Conservation (phyloP, 2,113 vertebrate genomes). For the Orthonyx spaldingii region DNA sequence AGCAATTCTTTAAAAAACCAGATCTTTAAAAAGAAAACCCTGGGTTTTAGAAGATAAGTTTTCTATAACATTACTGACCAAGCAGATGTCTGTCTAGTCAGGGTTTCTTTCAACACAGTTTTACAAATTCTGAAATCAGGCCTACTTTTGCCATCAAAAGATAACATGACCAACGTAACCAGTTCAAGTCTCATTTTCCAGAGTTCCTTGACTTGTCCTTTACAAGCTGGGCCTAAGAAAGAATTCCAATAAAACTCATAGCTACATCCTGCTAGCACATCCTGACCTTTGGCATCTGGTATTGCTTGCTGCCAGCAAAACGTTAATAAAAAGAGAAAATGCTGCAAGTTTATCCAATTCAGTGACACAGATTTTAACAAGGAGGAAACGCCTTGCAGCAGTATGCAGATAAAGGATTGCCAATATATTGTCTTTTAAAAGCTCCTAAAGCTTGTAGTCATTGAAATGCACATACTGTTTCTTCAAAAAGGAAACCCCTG, state of each 20-base stretch:
- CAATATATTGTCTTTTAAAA: constrained; percentile 2
- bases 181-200: not conserved
- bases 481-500: not conserved
- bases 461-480: not conserved
- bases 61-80: not conserved
- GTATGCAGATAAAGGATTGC: not conserved
- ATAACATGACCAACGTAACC: not conserved
- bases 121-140: not conserved
- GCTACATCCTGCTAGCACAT: constrained; percentile 26
- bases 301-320: constrained; percentile 36
- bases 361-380: not conserved
- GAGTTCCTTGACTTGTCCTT: constrained; percentile 41
- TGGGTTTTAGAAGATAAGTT: not conserved
- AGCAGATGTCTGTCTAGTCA: not conserved
- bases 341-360: not conserved
- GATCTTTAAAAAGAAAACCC: not conserved
- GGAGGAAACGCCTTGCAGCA: constrained; percentile 19
- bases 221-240: constrained; percentile 26
- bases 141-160: not conserved
- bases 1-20: not conserved
- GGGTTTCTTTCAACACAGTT: not conserved
- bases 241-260: constrained; percentile 21
- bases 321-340: constrained; percentile 2
- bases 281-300: constrained; percentile 13
- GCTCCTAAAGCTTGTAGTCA: not conserved